phyloP scores from a whole-genome alignment of 2,797 vertebrate genomes.

The Garrulus glandarius region DNA sequence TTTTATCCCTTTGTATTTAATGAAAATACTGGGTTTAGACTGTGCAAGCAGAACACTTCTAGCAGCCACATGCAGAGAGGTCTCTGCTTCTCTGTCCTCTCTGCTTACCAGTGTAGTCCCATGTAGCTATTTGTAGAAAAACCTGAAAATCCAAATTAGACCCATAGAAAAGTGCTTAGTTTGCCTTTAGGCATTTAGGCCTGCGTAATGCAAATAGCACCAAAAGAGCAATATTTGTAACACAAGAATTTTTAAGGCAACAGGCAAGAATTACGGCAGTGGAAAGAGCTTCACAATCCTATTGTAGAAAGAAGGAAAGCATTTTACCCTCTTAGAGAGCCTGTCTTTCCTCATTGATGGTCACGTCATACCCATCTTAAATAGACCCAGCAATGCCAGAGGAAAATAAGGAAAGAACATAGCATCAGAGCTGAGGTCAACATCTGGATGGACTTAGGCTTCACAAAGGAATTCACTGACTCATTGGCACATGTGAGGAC shows the following conservation, averaged over 20 bases:
- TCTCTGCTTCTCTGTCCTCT: background rate
- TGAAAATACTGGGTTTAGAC: background rate
- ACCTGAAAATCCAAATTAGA: background rate
- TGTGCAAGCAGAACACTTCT: background rate
- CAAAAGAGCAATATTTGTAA: slow-evolving; percentile 1
- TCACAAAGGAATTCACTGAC: slow-evolving; percentile 67
- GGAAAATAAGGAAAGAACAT: slow-evolving; percentile 35
- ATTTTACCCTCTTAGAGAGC: background rate
- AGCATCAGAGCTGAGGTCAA: slow-evolving; percentile 62
- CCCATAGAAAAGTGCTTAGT: background rate
- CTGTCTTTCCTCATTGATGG: slow-evolving; percentile 27
- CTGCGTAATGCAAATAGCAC: background rate
- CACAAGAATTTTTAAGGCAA: background rate
- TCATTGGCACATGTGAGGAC: slow-evolving; percentile 58
- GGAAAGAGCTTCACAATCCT: slow-evolving; percentile 14
- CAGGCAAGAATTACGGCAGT: background rate
- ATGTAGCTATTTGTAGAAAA: background rate
- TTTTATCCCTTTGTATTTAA: background rate
- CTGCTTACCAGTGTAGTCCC: background rate
- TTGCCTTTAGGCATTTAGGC: background rate
- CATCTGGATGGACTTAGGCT: slow-evolving; percentile 73
- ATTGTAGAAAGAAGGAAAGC: slow-evolving; percentile 1
- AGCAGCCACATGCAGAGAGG: background rate
- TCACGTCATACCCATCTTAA: slow-evolving; percentile 39
- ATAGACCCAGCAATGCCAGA: background rate